Base-by-base conservation (phyloP, 2,888 invertebrate genomes). In the Archips crataeganus region DNA sequence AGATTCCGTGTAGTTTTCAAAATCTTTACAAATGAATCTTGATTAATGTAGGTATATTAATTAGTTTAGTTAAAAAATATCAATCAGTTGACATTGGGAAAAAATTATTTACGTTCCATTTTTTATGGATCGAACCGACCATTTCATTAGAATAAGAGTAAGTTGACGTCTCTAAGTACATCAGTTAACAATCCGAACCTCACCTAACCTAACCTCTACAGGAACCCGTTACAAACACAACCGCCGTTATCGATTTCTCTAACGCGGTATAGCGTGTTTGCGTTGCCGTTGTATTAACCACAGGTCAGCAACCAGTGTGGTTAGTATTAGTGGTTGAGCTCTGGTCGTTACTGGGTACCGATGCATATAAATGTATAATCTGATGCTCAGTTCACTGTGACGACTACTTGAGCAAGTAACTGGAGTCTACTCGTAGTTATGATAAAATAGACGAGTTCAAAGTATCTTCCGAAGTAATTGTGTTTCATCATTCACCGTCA, bases 281-380 rank as follows among this genome's bases (percentile, higher is more conserved):
- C 54, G 63, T 68, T 73, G 32, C 45, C 32, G 32, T 42, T 64
- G 59, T 69, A 59, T 64, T 59, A 23, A 47, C 63, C 63, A 15
- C 57, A 11, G 63, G 42, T 57, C 62, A 63, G 8, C 36, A 4
- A 67, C 45, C 39, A n/a, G 10, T 68, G 39, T 47, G 34, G 23
- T 62, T 62, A 57, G 23, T 68, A 68, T 72, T 39, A 36, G 54
- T 67, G 23, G 72, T 42, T 66, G 61, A 67, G 67, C 68, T 68
- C 57, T 62, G 57, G 47, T 62, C 39, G 39, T 34, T 65, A 51
- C 23, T 0, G 23, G 23, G 47, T 64, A 64, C 39, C 6, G 11
- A 54, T 62, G 61, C 39, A 45, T 51, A 60, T 49, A 39, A 45
- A 23, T 1, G 39, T 61, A 51, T 67, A 67, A 54, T 42, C 42